Base-by-base conservation (phyloP, 92 coral and sea anemone species). In the Scolanthus callimorphus region DNA sequence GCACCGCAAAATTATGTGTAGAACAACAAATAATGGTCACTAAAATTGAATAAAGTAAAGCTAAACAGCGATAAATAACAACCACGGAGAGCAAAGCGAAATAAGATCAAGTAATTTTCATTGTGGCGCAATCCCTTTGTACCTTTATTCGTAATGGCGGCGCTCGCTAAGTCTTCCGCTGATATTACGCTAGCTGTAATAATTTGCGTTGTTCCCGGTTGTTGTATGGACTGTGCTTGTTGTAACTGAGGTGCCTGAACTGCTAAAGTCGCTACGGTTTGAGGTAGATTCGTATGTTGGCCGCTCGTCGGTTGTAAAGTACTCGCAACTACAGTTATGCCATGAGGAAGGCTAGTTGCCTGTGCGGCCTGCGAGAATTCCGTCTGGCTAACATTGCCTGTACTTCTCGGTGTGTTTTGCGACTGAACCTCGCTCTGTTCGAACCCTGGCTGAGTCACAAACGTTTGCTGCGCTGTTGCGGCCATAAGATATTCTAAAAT, bases 401-500 rank as follows among this genome's bases (percentile, higher is more conserved):
- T 9, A 56, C 77, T 82, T 1, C 81, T 78, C 44, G 85, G 45
- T 1, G 77, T 50, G 28, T 73, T 73, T 50, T 81, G 87, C 37
- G 70, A 71, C 59, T 73, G 79, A 48, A 76, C 80, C 6, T 81
- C 95, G 34, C 79, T 45, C 55, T 78, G 79, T 31, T 78, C 85
- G 49, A 61, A 78, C 19, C 73, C 65, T 49, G 58, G 84, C 27
- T 73, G 79, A 24, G 84, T 44, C 60, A 82, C 82, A 60, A 72
- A 82, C 57, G 59, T 83, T 76, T 51, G 85, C 60, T 82, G 95
- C 27, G 90, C 86, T 57, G 95, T 65, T 28, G 95, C 78, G 55
- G 95, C 95, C 95, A 87, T 87, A 28, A 57, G 83, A 72, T 79
- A 81, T 74, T 82, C 95, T 87, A 63, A 17, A 70, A 69, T 51